Conservation (phyloP, 2,797 vertebrate genomes). For the Thaleichthys pacificus region DNA sequence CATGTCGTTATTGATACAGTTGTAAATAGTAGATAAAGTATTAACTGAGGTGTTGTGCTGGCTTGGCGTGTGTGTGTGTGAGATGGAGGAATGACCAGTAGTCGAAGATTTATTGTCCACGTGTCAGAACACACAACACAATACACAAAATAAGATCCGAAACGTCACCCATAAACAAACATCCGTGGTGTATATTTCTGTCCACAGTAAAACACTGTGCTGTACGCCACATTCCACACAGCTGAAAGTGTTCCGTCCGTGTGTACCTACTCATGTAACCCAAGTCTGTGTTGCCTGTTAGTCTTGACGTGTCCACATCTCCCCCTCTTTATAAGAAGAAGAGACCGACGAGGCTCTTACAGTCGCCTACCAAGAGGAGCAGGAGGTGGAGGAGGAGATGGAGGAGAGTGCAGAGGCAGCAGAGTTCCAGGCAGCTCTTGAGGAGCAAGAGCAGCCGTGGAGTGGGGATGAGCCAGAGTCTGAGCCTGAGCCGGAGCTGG, state of each 20-base stretch:
- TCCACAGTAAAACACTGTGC: constrained; percentile 42
- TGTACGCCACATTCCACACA: constrained; percentile 51
- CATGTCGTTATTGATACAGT: not conserved
- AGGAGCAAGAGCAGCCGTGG: constrained; percentile 81
- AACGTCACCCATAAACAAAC: constrained; percentile 17
- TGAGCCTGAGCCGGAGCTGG: constrained; percentile 73
- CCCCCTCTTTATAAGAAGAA: constrained; percentile 86
- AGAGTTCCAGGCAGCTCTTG: constrained; percentile 81
- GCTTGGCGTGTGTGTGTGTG: not conserved
- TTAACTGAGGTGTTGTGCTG: not conserved
- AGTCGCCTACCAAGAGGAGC: constrained; percentile 79
- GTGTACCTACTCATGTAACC: constrained; percentile 72
- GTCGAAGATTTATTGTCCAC: not conserved
- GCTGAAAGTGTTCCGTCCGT: constrained; percentile 73
- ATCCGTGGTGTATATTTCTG: constrained; percentile 53
- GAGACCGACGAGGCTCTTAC: constrained; percentile 87
- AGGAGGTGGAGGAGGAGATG: constrained; percentile 61
- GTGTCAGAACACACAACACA: not conserved
- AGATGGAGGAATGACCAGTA: not conserved
- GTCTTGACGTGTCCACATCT: constrained; percentile 89
- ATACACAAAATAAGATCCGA: not conserved
- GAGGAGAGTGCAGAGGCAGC: constrained; percentile 80
- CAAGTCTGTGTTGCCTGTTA: constrained; percentile 86
- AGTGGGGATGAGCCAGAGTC: constrained; percentile 79
- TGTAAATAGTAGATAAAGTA: not conserved